Percentiles rank a stretch among this genome's conserved stretches.
Evolutionary conservation across 2,113 vertebrate species (phyloP).

Genomic region (Sminthopsis crassicaudata): DNA sequence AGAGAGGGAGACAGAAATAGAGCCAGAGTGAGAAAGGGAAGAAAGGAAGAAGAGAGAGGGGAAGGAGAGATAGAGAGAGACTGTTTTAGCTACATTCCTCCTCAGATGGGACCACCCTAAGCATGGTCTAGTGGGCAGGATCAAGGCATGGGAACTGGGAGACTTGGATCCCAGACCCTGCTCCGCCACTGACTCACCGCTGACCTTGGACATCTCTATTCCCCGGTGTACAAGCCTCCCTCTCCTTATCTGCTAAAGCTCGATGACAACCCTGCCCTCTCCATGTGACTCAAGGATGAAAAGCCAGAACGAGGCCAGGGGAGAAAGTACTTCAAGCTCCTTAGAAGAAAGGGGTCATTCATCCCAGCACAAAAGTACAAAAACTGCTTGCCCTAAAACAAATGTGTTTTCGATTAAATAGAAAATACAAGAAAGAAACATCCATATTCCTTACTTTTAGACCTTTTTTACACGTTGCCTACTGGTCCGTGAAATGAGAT

Average conservation of each 20-base stretch:
- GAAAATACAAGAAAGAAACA: slow-evolving; percentile 46
- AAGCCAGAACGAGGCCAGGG: neutral
- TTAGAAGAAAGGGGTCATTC: slow-evolving; percentile 56
- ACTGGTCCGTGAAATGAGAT: slow-evolving; percentile 1
- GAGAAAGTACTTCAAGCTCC: slow-evolving; percentile 55
- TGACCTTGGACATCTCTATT: slow-evolving; percentile 54
- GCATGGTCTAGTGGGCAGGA: neutral
- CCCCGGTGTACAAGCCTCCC: slow-evolving; percentile 9
- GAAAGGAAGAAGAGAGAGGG: slow-evolving; percentile 34
- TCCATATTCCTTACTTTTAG: slow-evolving; percentile 23
- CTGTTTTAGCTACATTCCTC: neutral
- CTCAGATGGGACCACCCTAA: neutral
- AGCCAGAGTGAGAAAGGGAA: too few relatives aligned
- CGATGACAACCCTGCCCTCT: slow-evolving; percentile 29
- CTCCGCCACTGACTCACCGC: slow-evolving; percentile 19
- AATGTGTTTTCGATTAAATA: slow-evolving; percentile 54
- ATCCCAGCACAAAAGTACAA: slow-evolving; percentile 57
- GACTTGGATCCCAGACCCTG: neutral
- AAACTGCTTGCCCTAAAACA: slow-evolving; percentile 9
- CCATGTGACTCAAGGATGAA: slow-evolving; percentile 46
- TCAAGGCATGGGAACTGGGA: neutral
- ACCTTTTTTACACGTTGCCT: slow-evolving; percentile 31
- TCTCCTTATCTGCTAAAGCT: slow-evolving; percentile 65
- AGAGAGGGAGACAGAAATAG: too few relatives aligned
- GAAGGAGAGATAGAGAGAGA: slow-evolving; percentile 52